These are phyloP conservation scores for Caenorhabditis brenneri DNA, from an alignment of 1,140 invertebrate genomes.

Conservation along the genomic window DNA sequence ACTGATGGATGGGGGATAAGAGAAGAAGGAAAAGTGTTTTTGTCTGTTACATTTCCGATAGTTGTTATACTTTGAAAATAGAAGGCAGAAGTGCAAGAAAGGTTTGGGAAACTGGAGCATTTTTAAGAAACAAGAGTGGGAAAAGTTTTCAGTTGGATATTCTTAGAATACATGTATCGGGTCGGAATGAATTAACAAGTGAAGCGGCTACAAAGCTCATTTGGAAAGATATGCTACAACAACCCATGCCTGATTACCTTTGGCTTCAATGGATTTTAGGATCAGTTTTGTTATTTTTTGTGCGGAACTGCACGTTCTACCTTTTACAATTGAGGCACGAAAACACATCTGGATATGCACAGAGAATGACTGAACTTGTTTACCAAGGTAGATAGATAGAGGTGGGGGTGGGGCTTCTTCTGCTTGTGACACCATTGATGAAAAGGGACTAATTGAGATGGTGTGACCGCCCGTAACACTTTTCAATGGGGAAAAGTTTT, in stretches of 20 bases:
- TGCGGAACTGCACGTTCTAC: background rate
- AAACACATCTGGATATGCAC: background rate
- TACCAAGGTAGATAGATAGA: background rate
- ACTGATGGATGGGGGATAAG: background rate
- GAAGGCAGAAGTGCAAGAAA: background rate
- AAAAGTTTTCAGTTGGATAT: background rate
- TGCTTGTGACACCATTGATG: slow-evolving; percentile 6
- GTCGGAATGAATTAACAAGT: background rate
- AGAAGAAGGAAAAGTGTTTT: background rate
- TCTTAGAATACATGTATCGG: background rate
- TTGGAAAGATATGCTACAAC: background rate
- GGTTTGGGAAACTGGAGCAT: background rate
- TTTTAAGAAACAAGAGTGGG: background rate
- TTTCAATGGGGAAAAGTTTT: background rate
- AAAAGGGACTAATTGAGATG: background rate
- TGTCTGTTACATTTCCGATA: background rate
- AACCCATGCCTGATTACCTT: background rate
- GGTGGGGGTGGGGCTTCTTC: background rate
- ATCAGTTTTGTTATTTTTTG: background rate
- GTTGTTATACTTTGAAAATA: background rate
- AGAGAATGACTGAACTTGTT: slow-evolving; percentile 4
- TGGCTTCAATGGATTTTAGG: background rate
- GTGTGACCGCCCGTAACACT: background rate
- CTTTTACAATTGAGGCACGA: background rate
- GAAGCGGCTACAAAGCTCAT: background rate